Conservation (phyloP, 2,888 invertebrate species). For the Eremobia ochroleuca region DNA sequence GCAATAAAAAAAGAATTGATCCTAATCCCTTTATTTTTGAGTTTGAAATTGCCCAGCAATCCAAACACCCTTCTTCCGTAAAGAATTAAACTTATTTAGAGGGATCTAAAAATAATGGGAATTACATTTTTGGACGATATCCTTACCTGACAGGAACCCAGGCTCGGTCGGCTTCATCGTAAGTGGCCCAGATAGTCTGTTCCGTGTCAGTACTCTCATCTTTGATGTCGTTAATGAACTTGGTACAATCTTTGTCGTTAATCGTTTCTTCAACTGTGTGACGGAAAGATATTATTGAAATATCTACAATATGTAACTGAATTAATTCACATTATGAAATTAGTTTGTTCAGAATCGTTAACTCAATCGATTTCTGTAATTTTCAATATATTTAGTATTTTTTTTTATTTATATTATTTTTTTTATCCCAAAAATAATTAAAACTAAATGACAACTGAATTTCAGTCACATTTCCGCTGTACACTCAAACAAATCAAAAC, state of each 20-base stretch:
- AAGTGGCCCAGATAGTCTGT: constrained; percentile 77
- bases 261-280: constrained; percentile 74
- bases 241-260: constrained; percentile 69
- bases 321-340: background rate
- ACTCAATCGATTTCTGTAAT: background rate
- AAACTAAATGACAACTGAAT: background rate
- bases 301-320: constrained; percentile 16
- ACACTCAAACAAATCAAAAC: too few species aligned
- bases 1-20: background rate
- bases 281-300: constrained; percentile 42
- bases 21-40: background rate
- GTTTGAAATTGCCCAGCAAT: background rate
- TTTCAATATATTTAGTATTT: background rate
- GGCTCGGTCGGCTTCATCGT: constrained; percentile 50
- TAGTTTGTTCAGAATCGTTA: background rate
- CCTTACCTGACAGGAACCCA: constrained; percentile 81
- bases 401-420: too few species aligned
- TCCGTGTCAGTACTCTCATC: constrained; percentile 43
- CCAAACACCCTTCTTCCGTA: background rate
- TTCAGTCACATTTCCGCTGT: background rate
- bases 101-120: background rate
- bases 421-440: background rate
- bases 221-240: constrained; percentile 61
- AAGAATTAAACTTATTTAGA: background rate
- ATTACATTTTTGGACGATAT: background rate